phyloP scores from a whole-genome alignment of 2,113 vertebrate species.

The Myotis yumanensis region DNA sequence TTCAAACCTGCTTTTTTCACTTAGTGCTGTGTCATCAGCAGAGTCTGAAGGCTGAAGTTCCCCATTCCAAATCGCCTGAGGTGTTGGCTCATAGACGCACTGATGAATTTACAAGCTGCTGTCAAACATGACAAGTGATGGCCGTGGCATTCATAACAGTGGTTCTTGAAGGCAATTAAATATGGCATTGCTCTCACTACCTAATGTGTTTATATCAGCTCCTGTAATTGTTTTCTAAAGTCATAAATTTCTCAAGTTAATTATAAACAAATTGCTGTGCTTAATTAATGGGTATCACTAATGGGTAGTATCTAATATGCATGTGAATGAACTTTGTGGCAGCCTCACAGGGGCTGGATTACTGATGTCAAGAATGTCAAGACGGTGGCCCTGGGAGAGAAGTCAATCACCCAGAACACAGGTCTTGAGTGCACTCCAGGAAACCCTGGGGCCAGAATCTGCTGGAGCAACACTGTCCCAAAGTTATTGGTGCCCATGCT shows the following conservation, averaged over 20 bases:
- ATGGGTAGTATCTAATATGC: constrained; percentile 62
- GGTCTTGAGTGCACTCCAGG: not conserved
- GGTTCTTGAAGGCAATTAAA: constrained; percentile 80
- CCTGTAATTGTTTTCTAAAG: constrained; percentile 79
- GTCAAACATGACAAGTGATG: constrained; percentile 69
- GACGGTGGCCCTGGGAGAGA: constrained; percentile 23
- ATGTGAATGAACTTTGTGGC: constrained; percentile 63
- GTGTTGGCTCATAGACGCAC: constrained; percentile 46
- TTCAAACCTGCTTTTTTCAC: not conserved
- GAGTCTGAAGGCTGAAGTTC: constrained; percentile 16
- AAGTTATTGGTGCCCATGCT: rapidly evolving
- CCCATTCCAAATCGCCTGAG: constrained; percentile 54
- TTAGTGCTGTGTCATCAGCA: not conserved
- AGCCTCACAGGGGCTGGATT: constrained; percentile 52
- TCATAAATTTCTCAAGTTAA: constrained; percentile 81
- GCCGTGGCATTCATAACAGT: constrained; percentile 65
- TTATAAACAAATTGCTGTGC: constrained; percentile 79
- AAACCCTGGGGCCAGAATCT: not conserved
- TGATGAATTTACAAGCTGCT: constrained; percentile 55
- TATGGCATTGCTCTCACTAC: constrained; percentile 69
- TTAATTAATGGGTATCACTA: constrained; percentile 78
- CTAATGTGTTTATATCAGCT: constrained; percentile 77
- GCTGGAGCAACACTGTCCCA: not conserved
- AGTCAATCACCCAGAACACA: not conserved
- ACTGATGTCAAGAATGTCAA: constrained; percentile 50